phyloP scores from a whole-genome alignment of 2,797 vertebrate species.

The Muscicapa comitata region DNA sequence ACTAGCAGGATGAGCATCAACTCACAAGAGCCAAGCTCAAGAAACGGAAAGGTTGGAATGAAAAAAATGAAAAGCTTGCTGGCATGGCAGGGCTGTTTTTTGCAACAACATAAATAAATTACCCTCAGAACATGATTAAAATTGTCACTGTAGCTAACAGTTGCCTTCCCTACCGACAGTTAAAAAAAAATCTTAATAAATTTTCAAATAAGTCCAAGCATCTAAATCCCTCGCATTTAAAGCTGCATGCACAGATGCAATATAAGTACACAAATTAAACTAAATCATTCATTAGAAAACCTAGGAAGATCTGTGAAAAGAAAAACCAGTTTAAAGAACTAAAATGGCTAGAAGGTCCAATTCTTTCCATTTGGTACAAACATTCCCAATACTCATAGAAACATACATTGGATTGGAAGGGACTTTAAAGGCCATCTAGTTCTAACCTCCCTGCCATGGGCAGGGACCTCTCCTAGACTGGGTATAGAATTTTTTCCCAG shows the following conservation, averaged over 20 bases:
- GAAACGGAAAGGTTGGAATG: slow-evolving; percentile 51
- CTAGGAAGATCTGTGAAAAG: too few relatives aligned
- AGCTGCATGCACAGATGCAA: background rate
- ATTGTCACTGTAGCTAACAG: background rate
- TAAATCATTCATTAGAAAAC: background rate
- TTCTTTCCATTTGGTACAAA: background rate
- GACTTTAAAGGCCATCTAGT: background rate
- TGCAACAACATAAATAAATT: slow-evolving; percentile 45
- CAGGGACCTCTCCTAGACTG: background rate
- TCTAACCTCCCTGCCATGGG: background rate
- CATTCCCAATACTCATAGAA: background rate
- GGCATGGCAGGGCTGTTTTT: slow-evolving; percentile 5
- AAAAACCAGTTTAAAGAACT: background rate
- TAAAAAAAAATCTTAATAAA: background rate
- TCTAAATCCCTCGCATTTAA: background rate
- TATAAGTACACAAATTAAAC: background rate
- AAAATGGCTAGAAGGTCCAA: background rate
- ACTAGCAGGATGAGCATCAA: slow-evolving; percentile 70
- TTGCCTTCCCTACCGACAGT: background rate
- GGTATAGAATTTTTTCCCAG: background rate
- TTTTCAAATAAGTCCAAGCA: background rate
- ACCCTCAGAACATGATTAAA: slow-evolving; percentile 22
- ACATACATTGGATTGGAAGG: fast-evolving
- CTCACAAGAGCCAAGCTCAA: slow-evolving; percentile 68
- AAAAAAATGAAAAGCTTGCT: slow-evolving; percentile 60